A percentile compares a stretch with the other conserved stretches of the same genome.
Conservation (phyloP, 2,113 vertebrate species). For the Oryzias celebensis region DNA sequence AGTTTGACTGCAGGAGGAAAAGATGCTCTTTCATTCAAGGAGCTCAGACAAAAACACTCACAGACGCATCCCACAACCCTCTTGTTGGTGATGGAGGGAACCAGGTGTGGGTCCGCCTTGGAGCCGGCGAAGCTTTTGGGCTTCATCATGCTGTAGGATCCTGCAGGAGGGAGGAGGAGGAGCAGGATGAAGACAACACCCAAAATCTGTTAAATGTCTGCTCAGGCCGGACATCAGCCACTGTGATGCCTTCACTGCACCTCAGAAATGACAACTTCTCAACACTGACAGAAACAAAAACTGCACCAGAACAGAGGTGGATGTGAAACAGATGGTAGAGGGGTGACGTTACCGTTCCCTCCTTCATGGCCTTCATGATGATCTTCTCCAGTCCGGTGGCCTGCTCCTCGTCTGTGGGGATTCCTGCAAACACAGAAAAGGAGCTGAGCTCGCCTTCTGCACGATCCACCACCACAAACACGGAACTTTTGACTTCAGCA, state of each 20-base stretch:
- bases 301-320: too few relatives aligned
- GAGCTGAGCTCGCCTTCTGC: neutral
- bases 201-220: neutral
- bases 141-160: slow-evolving; percentile 33
- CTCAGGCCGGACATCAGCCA: too few relatives aligned
- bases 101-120: slow-evolving; percentile 25
- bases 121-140: slow-evolving; percentile 19
- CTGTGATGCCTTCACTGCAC: too few relatives aligned
- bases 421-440: slow-evolving; percentile 18
- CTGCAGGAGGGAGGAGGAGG: slow-evolving; percentile 1
- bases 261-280: too few relatives aligned
- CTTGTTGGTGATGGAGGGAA: slow-evolving; percentile 34
- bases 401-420: slow-evolving; percentile 52
- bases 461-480: neutral
- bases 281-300: too few relatives aligned
- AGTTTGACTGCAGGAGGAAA: too few relatives aligned
- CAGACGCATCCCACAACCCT: slow-evolving; percentile 34
- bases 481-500: too few relatives aligned
- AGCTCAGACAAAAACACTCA: neutral
- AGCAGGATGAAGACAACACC: neutral
- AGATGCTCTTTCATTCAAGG: neutral
- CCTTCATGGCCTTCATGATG: slow-evolving; percentile 41
- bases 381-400: slow-evolving; percentile 44
- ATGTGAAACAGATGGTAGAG: too few relatives aligned
- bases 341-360: slow-evolving; percentile 16